Evolutionary conservation across 2,888 invertebrate genomes (phyloP).

Genomic region (Cetonia aurata): DNA sequence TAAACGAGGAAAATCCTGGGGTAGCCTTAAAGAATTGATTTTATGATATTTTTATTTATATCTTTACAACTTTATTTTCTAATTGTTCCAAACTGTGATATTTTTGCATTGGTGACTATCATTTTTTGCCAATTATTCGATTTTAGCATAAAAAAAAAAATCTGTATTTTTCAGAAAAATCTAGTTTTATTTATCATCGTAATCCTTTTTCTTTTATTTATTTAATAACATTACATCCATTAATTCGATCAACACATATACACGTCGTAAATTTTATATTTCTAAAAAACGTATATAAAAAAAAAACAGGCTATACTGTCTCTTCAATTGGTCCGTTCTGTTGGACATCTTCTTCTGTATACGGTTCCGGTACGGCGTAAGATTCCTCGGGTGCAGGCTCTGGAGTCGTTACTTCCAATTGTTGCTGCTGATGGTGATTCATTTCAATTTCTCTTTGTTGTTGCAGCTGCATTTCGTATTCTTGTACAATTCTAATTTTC

Average conservation of each 20-base stretch:
- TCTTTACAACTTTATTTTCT: conserved; percentile 7
- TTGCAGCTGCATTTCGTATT: conserved; percentile 50
- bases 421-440: conserved; percentile 43
- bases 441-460: conserved; percentile 43
- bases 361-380: conserved; percentile 35
- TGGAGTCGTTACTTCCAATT: conserved; percentile 29
- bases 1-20: conserved; percentile 87
- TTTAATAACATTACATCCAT: conserved; percentile 9
- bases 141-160: background rate
- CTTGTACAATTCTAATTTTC: conserved; percentile 68
- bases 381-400: conserved; percentile 29
- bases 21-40: conserved; percentile 63
- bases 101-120: background rate
- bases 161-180: conserved; percentile 8
- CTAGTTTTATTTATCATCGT: conserved; percentile 14
- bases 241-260: conserved; percentile 4
- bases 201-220: background rate
- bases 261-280: conserved; percentile 1
- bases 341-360: conserved; percentile 13
- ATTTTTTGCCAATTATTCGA: conserved; percentile 7
- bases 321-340: conserved; percentile 39
- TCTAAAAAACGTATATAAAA: background rate
- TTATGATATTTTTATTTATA: conserved; percentile 9
- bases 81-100: conserved; percentile 16
- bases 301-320: conserved; percentile 21